Evolutionary conservation across 2,888 invertebrate species (phyloP), one percentile per base, ranked within the genome.

Genomic region (Mylabris sibirica): DNA sequence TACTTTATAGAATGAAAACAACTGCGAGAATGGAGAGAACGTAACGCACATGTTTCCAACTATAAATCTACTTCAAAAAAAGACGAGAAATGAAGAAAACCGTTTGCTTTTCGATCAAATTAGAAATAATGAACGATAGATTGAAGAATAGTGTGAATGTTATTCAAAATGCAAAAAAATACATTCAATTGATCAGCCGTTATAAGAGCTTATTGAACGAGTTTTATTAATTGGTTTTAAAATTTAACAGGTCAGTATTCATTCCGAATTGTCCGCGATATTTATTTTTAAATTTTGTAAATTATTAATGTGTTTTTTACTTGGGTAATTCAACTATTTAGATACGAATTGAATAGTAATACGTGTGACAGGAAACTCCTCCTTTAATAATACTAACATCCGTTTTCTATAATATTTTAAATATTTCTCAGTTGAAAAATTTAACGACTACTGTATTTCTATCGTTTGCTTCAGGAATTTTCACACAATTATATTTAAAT

Each of bases 1-100:
- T 57, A 70, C 65, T 68, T 70, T 67, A 67, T 59, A 44, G 68
- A 62, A 24, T 70, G 62, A 65, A 70, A 57, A 57, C 57, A 53
- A 53, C 34, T 35, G 60, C 1, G 17, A n/a, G 14, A n/a, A 14
- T 11, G n/a, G 17, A 9, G 41, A 26, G 38, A 26, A 44, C 26
- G 20, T 20, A 38, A 11, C 24, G 26, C 63, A 44, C 11, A 63
- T 44, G 26, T 44, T 17, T 20, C 24, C 44, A 20, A 24, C 41
- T 6, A 12, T 44, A 30, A 30, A 5, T 22, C 11, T 9, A 44
- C 14, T 44, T 44, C 14, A 44, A 63, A 63, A 11, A 22, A 24
- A 14, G 6, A 3, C 5, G 1, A 57, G 24, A 1, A 57, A 57
- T 20, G 20, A 49, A 24, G 11, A 22, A 14, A 57, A 57, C 57